A percentile compares a stretch with the other conserved stretches of the same genome.
phyloP scores from a whole-genome alignment of 1,140 invertebrate genomes.

The Steinernema khuongi region DNA sequence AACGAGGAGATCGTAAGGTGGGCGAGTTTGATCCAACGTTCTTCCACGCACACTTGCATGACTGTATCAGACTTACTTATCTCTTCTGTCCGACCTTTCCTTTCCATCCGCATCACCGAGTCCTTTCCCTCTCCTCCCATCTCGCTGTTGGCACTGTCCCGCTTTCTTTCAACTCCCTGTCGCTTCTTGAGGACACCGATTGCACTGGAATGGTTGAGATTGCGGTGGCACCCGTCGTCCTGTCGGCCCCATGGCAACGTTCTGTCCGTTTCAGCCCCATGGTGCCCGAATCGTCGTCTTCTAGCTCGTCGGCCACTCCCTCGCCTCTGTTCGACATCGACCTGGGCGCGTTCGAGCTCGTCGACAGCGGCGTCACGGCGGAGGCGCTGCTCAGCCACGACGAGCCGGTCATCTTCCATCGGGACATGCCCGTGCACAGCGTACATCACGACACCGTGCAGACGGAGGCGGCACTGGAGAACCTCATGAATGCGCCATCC shows the following conservation, averaged over 20 bases:
- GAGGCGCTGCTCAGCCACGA: conserved; percentile 52
- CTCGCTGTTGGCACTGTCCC: neutral
- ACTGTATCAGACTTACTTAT: neutral
- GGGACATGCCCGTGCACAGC: conserved; percentile 57
- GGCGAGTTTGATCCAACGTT: neutral
- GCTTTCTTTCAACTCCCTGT: conserved; percentile 21
- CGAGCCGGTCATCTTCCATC: conserved; percentile 57
- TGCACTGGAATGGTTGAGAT: neutral
- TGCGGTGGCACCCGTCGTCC: conserved; percentile 18
- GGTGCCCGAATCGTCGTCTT: conserved; percentile 30
- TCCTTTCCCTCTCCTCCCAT: conserved; percentile 15
- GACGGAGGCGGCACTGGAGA: conserved; percentile 57
- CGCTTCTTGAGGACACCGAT: neutral
- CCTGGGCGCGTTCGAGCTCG: conserved; percentile 56
- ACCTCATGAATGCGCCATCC: conserved; percentile 55
- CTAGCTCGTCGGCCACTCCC: conserved; percentile 25
- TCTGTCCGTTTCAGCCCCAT: conserved; percentile 26
- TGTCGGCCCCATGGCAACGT: neutral
- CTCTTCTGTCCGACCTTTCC: neutral
- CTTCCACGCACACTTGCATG: neutral
- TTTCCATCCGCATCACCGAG: neutral
- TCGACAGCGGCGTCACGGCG: conserved; percentile 50
- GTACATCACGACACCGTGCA: conserved; percentile 59
- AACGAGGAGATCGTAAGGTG: neutral
- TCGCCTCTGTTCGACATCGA: conserved; percentile 51